A percentile compares a stretch with the other conserved stretches of the same genome.
Conservation (phyloP, 2,888 invertebrate genomes). For the Dasysyrphus albostriatus region DNA sequence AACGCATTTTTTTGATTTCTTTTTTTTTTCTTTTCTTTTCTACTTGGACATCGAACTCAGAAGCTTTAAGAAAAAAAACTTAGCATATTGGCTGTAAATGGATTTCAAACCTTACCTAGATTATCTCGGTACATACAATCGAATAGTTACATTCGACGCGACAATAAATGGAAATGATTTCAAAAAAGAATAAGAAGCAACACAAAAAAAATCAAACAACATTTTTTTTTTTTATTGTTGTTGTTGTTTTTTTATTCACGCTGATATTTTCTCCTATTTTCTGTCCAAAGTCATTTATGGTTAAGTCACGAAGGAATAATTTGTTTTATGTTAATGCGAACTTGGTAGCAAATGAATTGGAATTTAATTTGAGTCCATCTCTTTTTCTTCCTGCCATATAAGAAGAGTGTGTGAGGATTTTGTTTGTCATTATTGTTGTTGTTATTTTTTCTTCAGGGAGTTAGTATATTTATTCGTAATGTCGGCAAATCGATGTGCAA, state of each 20-base stretch:
- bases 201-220: constrained; percentile 23
- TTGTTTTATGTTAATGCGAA: constrained; percentile 84
- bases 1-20: constrained; percentile 59
- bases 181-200: constrained; percentile 35
- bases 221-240: constrained; percentile 31
- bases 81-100: constrained; percentile 74
- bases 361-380: constrained; percentile 83
- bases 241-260: constrained; percentile 35
- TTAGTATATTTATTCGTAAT: constrained; percentile 54
- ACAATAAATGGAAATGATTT: constrained; percentile 75
- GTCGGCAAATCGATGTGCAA: constrained; percentile 74
- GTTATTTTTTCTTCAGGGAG: constrained; percentile 12
- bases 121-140: constrained; percentile 43
- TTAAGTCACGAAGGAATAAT: constrained; percentile 84
- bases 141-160: constrained; percentile 50
- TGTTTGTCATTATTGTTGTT: constrained; percentile 8
- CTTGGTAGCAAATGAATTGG: constrained; percentile 81
- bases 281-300: constrained; percentile 82
- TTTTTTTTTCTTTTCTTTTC: neutral
- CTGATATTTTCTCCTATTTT: constrained; percentile 72
- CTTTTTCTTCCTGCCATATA: constrained; percentile 54
- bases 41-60: neutral
- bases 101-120: constrained; percentile 68
- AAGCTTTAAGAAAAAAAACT: constrained; percentile 46
- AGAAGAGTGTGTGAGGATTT: constrained; percentile 63